These are phyloP conservation scores for Rhimphoctona megacephalus DNA, from an alignment of 2,888 invertebrate species.

Conservation along the genomic window DNA sequence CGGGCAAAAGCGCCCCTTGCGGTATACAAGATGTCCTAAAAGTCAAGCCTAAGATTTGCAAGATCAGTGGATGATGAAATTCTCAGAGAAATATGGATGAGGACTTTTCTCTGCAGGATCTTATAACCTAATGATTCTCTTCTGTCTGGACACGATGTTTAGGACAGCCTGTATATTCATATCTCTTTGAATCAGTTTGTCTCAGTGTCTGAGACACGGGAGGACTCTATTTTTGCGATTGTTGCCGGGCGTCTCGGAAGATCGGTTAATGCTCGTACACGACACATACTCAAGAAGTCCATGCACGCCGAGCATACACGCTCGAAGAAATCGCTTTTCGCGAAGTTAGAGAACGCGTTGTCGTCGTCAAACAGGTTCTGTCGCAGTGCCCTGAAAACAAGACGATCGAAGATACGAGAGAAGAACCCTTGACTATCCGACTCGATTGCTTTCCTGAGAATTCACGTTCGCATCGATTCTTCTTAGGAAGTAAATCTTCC, in stretches of 20 bases:
- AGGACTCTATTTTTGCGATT: constrained; percentile 61
- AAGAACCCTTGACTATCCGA: constrained; percentile 49
- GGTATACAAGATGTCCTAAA: not conserved
- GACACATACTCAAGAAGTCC: constrained; percentile 37
- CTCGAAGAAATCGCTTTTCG: constrained; percentile 61
- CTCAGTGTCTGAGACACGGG: constrained; percentile 10
- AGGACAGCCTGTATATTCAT: not conserved
- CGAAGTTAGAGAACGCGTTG: constrained; percentile 64
- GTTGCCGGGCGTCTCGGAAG: constrained; percentile 45
- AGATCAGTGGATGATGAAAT: not conserved
- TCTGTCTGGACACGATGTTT: not conserved
- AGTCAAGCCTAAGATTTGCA: not conserved
- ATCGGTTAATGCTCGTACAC: constrained; percentile 3
- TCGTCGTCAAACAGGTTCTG: constrained; percentile 82
- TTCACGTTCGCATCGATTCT: constrained; percentile 3
- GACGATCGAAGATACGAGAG: constrained; percentile 20
- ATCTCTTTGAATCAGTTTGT: not conserved
- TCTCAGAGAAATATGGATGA: not conserved
- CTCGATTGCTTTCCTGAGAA: constrained; percentile 35
- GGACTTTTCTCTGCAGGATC: not conserved
- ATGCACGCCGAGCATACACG: constrained; percentile 54
- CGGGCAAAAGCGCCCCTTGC: constrained; percentile 32
- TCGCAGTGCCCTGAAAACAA: constrained; percentile 55
- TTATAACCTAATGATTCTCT: not conserved
- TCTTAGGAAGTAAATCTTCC: not conserved